Evolutionary conservation across 2,113 vertebrate species (phyloP), one percentile per base, ranked within the genome.

Genomic region (Perca flavescens): DNA sequence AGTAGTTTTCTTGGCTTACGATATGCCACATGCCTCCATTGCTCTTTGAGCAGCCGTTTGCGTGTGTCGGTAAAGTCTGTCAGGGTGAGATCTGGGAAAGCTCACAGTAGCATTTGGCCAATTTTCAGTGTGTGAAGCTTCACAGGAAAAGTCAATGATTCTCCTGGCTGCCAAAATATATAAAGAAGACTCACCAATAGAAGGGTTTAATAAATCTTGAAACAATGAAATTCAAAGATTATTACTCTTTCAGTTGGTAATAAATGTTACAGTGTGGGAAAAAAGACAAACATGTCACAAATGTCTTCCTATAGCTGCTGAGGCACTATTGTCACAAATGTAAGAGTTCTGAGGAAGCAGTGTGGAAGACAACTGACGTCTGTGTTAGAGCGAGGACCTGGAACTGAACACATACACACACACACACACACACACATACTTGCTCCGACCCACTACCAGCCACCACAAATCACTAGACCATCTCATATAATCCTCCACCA

Each of bases 401-500:
- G 85, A 91, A 90, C 80, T 75, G 64, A 82, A 67, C 49, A 57
- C 74, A 86, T 68, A 86, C 68, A 61, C 56, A 34, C 63, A 63
- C 47, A 57, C 22, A 34, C 34, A 34, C 34, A 6, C 34, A 34
- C 34, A 34, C 34, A 77, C 73, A 80, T 73, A 88, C 80, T 84
- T 73, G 79, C 77, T 80, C 86, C 58, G 73, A 70, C 68, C 62
- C 77, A 80, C 83, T 69, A 92, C 84, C 91, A 92, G 86, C 70
- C 81, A 57, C 84, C 90, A 93, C 92, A 91, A 94, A 94, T 93
- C 93, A 93, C 79, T 79, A 80, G 65, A 80, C 92, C 90, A 87
- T 93, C 92, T 89, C 89, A 85, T 88, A 90, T 92, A 93, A 92
- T 92, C 92, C 91, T 91, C 88, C 77, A 67, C 83, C 80, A 85